Conservation (phyloP, 1,140 invertebrate species). For the Solen grandis region DNA sequence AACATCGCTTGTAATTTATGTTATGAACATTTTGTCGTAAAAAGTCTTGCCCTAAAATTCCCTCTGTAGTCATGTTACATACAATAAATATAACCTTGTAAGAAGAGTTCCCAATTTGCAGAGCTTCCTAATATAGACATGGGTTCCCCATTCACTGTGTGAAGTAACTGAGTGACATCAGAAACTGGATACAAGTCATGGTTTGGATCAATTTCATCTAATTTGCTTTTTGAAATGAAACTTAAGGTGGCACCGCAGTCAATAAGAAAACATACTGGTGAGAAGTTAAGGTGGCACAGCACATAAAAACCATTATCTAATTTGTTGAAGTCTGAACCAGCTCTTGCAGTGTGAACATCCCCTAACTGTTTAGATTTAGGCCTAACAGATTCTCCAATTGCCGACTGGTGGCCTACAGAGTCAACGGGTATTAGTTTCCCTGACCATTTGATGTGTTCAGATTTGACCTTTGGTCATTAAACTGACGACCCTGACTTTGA, state of each 20-base stretch:
- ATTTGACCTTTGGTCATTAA: too few relatives aligned
- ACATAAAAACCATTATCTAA: slow-evolving; percentile 28
- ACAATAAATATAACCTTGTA: not conserved
- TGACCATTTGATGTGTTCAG: not conserved
- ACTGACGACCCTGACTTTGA: too few relatives aligned
- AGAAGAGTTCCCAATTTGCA: not conserved
- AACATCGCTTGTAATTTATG: not conserved
- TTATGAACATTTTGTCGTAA: not conserved
- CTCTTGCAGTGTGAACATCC: not conserved
- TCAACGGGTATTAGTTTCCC: slow-evolving; percentile 16
- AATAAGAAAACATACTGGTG: not conserved
- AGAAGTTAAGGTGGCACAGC: not conserved
- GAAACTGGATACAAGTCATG: not conserved
- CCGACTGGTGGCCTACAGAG: not conserved
- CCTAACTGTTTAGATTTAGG: not conserved
- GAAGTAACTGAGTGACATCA: not conserved
- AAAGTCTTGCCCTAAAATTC: slow-evolving; percentile 35
- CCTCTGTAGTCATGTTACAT: slow-evolving; percentile 19
- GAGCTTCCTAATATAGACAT: not conserved
- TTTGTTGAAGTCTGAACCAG: not conserved
- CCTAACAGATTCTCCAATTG: not conserved
- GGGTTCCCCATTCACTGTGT: slow-evolving; percentile 4
- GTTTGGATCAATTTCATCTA: not conserved
- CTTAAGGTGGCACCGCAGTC: slow-evolving; percentile 9
- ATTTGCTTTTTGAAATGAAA: slow-evolving; percentile 6